Conservation (phyloP, 2,797 vertebrate species). For the Sebastes glaucus region DNA sequence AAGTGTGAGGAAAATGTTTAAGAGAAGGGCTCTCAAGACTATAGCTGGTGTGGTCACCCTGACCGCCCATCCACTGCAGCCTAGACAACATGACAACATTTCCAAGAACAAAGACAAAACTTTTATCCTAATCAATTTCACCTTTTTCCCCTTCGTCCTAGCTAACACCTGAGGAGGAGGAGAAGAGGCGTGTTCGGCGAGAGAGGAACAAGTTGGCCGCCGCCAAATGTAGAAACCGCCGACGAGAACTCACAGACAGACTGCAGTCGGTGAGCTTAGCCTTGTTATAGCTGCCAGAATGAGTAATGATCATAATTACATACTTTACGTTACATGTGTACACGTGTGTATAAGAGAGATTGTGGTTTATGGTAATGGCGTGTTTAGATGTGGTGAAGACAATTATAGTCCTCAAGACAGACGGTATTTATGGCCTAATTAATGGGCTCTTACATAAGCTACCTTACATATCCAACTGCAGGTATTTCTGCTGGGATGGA, state of each 20-base stretch:
- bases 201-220: constrained; percentile 96
- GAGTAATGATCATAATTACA: constrained; percentile 50
- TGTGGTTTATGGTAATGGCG: constrained; percentile 26
- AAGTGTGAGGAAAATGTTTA: background rate
- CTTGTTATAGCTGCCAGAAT: constrained; percentile 33
- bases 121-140: background rate
- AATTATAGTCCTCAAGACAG: constrained; percentile 33
- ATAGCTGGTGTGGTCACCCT: background rate
- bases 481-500: constrained; percentile 12
- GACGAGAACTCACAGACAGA: constrained; percentile 94
- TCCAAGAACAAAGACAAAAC: background rate
- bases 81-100: background rate
- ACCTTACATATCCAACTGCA: constrained; percentile 16
- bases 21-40: background rate
- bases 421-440: constrained; percentile 45
- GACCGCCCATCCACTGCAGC: background rate
- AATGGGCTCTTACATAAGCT: constrained; percentile 25
- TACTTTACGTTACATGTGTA: constrained; percentile 24
- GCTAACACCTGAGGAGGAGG: constrained; percentile 95
- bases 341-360: constrained; percentile 12
- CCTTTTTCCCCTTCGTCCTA: constrained; percentile 53
- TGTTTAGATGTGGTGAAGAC: constrained; percentile 31
- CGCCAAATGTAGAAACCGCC: constrained; percentile 93
- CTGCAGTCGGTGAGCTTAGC: constrained; percentile 91
- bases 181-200: constrained; percentile 91